Base-by-base conservation (phyloP, 2,797 vertebrate species). In the Urophycis tenuis region DNA sequence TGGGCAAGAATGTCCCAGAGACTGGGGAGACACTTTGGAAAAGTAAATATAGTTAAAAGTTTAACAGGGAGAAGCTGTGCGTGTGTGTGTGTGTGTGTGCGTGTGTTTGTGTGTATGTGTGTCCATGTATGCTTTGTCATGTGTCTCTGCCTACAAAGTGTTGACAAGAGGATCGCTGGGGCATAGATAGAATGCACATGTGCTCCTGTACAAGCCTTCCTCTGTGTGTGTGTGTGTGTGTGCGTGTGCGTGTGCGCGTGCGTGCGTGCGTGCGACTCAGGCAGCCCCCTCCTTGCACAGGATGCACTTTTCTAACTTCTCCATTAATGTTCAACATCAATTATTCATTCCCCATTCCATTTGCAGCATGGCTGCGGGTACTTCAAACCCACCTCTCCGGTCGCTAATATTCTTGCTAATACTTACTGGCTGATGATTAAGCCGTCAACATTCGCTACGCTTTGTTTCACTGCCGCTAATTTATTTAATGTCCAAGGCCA, bases 21-120 rank as follows among this genome's bases (percentile, higher is more conserved):
- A 22, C 19, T 72, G 72, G 39, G 72, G 72, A 75, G 83, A 70
- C 80, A 81, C 89, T 85, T 86, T 87, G 81, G 78, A 72, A 90
- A 88, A 83, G 82, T 79, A 90, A 90, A 89, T 86, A 81, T 34
- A 83, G 74, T 83, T 80, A 77, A 88, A 88, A 83, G 77, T 87
- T 85, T 86, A 88, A 88, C 77, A 25, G 79, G 83, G 73, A 77
- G 77, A 75, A 80, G 78, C 64, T 80, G 74, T 75, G 77, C 19
- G 19, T 22, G 19, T 5, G 19, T 22, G 81, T 74, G 77, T 39
- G 36, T 39, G 36, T 9, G 36, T 39, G 36, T 39, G 79, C 83
- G 72, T 77, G 77, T 74, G 81, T 80, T 69, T 81, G 74, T 75
- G 78, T 83, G 41, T 45, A 15, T 19, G 41, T 45, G 41, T 19